Percentiles rank a stretch among this genome's conserved stretches.
These are phyloP conservation scores for Trichopoda pennipes DNA, from an alignment of 2,888 invertebrate species.

Conservation along the genomic window DNA sequence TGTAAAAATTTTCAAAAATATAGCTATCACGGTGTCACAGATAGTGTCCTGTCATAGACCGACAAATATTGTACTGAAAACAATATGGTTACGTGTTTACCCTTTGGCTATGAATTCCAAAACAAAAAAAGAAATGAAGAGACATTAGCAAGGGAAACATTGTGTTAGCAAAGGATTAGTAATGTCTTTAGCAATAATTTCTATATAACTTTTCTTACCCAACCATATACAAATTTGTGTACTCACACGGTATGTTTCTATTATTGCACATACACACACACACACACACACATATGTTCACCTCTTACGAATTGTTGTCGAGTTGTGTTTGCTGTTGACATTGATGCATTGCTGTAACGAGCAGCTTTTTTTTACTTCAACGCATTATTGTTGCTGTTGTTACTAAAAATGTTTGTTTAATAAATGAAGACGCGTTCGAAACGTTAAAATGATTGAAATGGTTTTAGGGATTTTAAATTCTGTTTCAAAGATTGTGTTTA, in stretches of 20 bases:
- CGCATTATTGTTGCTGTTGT: constrained; percentile 6
- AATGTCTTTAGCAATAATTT: constrained; percentile 48
- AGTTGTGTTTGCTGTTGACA: constrained; percentile 62
- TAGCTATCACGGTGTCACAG: too few relatives aligned
- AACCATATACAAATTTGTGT: not conserved
- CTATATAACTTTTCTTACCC: constrained; percentile 8
- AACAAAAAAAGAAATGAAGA: constrained; percentile 20
- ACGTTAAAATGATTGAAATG: constrained; percentile 55
- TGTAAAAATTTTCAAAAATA: too few relatives aligned
- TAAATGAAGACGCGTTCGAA: constrained; percentile 42
- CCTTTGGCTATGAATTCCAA: not conserved
- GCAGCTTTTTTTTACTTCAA: constrained; percentile 41
- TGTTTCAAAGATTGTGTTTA: not conserved
- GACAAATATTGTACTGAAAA: too few relatives aligned
- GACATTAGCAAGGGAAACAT: constrained; percentile 43
- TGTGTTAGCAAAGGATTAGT: constrained; percentile 65
- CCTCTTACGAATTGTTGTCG: constrained; percentile 25
- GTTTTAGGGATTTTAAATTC: constrained; percentile 42
- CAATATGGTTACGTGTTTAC: too few relatives aligned
- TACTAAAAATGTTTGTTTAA: constrained; percentile 47
- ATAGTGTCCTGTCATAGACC: too few relatives aligned
- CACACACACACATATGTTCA: constrained; percentile 1
- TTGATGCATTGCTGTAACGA: constrained; percentile 64
- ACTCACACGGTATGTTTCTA: not conserved
- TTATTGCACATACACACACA: not conserved